Base-by-base conservation (phyloP, 2,113 vertebrate species). In the Columba janthina region DNA sequence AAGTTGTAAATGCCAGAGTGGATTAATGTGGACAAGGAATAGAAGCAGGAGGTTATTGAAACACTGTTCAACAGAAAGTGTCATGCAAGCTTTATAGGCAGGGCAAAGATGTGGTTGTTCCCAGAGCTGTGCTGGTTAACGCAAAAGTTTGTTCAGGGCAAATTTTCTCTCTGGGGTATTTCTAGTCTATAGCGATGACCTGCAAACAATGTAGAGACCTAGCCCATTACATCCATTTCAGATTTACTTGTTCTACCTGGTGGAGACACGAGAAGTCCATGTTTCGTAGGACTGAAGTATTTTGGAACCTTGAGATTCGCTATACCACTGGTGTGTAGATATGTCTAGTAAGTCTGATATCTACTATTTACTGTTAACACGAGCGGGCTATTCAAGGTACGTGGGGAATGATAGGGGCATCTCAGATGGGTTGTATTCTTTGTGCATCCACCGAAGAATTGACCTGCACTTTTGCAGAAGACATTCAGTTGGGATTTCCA, bases 1-100 rank as follows among this genome's bases (percentile, higher is more conserved):
- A 94, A 78, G 83, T 58, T 90, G 57, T 84, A 96, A 94, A 97
- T 83, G 81, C 64, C 88, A 82, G 15, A 2, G 6, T 29, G 71
- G 91, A 93, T 96, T 86, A 78, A 84, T 81, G 72, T 0, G 0
- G 36, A 64, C 28, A 65, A 56, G 36, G 56, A 85, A 32, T 10
- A 83, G 87, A 71, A 92, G 28, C n/a, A 57, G 32, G 29, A 13
- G 17, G 28, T 80, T 92, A 62, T 74, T 88, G 86, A 75, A 86
- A 71, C 34, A 12, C 44, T 50, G n/a, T 46, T 46, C 72, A 89
- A 77, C 60, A 80, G 64, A 70, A 90, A 95, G 71, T 18, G 44
- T 46, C 85, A 32, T 64, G 38, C 38, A 74, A 74, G 36, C 32
- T 90, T 66, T 78, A 56, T 2, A 81, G 42, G 26, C 38, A 80